Percentiles rank a stretch among this genome's conserved stretches.
Conservation (phyloP, 2,113 vertebrate species). For the Morone saxatilis region DNA sequence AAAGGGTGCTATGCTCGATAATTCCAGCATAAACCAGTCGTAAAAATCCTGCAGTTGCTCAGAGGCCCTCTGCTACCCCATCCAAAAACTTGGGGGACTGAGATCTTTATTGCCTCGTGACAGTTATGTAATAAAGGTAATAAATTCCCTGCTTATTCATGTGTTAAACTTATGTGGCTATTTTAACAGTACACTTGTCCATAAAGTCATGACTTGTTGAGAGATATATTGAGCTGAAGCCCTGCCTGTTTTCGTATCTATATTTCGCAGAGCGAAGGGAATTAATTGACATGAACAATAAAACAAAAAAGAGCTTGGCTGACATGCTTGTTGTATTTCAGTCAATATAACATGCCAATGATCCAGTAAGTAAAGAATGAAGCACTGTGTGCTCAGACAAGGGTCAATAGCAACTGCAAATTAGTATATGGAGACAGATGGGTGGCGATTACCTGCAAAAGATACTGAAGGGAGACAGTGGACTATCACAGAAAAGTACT, state of each 20-base stretch:
- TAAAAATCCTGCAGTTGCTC: slow-evolving; percentile 44
- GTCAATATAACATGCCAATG: slow-evolving; percentile 50
- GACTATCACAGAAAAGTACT: neutral
- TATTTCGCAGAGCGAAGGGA: slow-evolving; percentile 36
- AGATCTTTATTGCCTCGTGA: slow-evolving; percentile 62
- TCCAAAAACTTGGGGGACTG: slow-evolving; percentile 28
- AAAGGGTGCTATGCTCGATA: slow-evolving; percentile 23
- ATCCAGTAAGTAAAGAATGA: slow-evolving; percentile 42
- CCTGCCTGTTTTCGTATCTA: slow-evolving; percentile 6
- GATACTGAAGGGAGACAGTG: neutral
- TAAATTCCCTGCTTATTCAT: slow-evolving; percentile 56
- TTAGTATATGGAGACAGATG: slow-evolving; percentile 35
- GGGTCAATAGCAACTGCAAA: slow-evolving; percentile 19
- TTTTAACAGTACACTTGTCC: slow-evolving; percentile 19
- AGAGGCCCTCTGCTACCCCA: neutral
- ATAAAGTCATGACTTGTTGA: slow-evolving; percentile 12
- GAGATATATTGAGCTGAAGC: slow-evolving; percentile 25
- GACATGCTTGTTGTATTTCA: slow-evolving; percentile 24
- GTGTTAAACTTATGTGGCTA: slow-evolving; percentile 31
- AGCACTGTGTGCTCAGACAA: neutral
- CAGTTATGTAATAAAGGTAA: slow-evolving; percentile 61
- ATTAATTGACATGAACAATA: slow-evolving; percentile 36
- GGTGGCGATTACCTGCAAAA: slow-evolving; percentile 9
- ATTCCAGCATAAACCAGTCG: slow-evolving; percentile 26
- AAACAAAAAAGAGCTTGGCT: slow-evolving; percentile 35